A percentile compares a stretch with the other conserved stretches of the same genome.
These are phyloP conservation scores for Agrenia bidenticulata DNA, from an alignment of 2,888 invertebrate genomes.

Conservation along the genomic window DNA sequence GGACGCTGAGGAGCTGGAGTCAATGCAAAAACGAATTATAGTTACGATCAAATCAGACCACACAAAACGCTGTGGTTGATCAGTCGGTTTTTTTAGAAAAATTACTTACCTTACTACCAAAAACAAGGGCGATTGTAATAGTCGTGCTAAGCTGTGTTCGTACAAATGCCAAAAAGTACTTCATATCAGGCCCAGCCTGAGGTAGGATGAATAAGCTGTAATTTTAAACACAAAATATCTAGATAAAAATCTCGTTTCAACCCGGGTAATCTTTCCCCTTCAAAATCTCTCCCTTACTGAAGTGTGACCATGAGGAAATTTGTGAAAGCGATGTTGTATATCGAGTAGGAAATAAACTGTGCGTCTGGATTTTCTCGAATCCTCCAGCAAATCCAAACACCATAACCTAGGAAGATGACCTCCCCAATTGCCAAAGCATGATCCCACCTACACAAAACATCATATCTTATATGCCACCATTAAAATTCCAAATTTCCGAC, in stretches of 20 bases:
- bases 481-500: conserved; percentile 1
- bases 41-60: too few relatives aligned
- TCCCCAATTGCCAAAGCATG: conserved; percentile 61
- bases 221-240: conserved; percentile 29
- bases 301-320: conserved; percentile 90
- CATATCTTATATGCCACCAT: neutral
- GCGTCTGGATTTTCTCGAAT: conserved; percentile 77
- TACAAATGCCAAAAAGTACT: conserved; percentile 86
- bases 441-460: conserved; percentile 52
- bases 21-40: neutral
- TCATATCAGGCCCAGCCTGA: conserved; percentile 84
- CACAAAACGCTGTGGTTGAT: too few relatives aligned
- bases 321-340: conserved; percentile 90
- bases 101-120: conserved; percentile 74
- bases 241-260: conserved; percentile 5
- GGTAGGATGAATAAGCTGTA: conserved; percentile 79
- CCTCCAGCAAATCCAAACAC: conserved; percentile 80
- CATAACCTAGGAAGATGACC: conserved; percentile 76
- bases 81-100: too few relatives aligned
- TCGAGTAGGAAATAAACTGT: conserved; percentile 86
- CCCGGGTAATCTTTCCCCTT: conserved; percentile 5
- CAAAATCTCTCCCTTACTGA: conserved; percentile 68
- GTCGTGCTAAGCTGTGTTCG: conserved; percentile 90
- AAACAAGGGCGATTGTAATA: conserved; percentile 78
- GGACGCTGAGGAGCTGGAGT: conserved; percentile 71